phyloP scores from a whole-genome alignment of 2,888 invertebrate species.

The Clostera curtula region DNA sequence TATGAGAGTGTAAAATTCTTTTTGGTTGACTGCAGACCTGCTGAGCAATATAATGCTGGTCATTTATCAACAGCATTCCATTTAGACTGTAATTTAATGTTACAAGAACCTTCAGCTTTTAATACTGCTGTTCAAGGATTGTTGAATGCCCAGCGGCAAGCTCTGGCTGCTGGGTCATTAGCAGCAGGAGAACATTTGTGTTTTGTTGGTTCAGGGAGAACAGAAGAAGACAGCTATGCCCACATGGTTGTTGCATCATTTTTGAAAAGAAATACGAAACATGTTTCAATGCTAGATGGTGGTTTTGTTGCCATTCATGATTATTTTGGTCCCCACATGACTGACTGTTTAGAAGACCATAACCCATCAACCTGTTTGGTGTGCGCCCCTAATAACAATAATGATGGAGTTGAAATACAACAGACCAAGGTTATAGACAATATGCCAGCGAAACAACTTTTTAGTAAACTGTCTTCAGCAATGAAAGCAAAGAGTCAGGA shows the following conservation, averaged over 20 bases:
- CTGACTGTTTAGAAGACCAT: conserved; percentile 89
- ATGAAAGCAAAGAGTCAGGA: conserved; percentile 94
- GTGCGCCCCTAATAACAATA: conserved; percentile 77
- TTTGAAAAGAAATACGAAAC: conserved; percentile 93
- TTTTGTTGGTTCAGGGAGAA: conserved; percentile 93
- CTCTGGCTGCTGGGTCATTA: conserved; percentile 88
- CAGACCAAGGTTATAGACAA: conserved; percentile 46
- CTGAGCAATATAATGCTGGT: conserved; percentile 97
- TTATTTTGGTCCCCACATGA: conserved; percentile 87
- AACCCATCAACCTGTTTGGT: conserved; percentile 86
- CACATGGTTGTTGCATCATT: conserved; percentile 99
- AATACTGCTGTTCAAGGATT: conserved; percentile 95
- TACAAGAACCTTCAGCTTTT: conserved; percentile 97
- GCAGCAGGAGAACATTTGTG: conserved; percentile 93
- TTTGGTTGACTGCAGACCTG: conserved; percentile 96
- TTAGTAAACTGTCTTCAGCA: conserved; percentile 88
- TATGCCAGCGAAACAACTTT: conserved; percentile 78
- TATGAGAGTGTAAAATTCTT: conserved; percentile 89
- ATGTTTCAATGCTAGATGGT: conserved; percentile 93
- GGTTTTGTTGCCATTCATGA: conserved; percentile 92
- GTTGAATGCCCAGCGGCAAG: conserved; percentile 90
- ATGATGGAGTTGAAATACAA: conserved; percentile 34
- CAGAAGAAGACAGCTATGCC: conserved; percentile 96
- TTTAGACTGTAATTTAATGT: conserved; percentile 96
- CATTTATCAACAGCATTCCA: conserved; percentile 98